Conservation (phyloP, 2,797 vertebrate genomes). For the Parauchenoglanis ngamensis region DNA sequence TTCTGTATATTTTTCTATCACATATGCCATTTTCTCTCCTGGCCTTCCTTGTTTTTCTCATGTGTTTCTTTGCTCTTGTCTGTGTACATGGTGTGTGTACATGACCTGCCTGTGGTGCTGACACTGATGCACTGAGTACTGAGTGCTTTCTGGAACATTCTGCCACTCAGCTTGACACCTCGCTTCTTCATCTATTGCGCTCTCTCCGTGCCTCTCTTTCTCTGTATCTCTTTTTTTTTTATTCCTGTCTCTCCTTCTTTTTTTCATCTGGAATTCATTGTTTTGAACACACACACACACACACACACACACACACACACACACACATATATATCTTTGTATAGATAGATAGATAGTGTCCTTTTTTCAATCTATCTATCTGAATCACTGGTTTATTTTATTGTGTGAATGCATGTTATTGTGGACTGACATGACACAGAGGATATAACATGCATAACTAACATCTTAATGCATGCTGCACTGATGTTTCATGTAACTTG, state of each 20-base stretch:
- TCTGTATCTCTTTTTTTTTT: background rate
- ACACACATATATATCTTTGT: no score
- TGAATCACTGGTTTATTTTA: no score
- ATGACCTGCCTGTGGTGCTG: constrained; percentile 11
- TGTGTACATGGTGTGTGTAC: constrained; percentile 11
- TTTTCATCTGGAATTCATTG: background rate
- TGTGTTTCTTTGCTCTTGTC: constrained; percentile 9
- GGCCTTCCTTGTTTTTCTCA: constrained; percentile 2
- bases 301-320: background rate
- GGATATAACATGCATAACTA: background rate
- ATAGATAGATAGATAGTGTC: no score
- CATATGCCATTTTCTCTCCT: background rate
- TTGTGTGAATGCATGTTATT: background rate
- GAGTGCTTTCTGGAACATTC: constrained; percentile 34
- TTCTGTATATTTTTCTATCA: constrained; percentile 19
- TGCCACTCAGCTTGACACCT: constrained; percentile 32
- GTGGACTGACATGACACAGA: no score
- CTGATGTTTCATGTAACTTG: constrained; percentile 17
- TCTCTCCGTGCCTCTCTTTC: background rate
- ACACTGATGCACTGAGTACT: constrained; percentile 27
- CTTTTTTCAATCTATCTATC: no score
- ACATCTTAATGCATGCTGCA: background rate
- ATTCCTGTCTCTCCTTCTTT: constrained; percentile 1
- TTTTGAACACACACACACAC: background rate
- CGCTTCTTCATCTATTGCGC: background rate